These are phyloP conservation scores for Ophiodon elongatus DNA, from an alignment of 2,113 vertebrate genomes.

Conservation along the genomic window DNA sequence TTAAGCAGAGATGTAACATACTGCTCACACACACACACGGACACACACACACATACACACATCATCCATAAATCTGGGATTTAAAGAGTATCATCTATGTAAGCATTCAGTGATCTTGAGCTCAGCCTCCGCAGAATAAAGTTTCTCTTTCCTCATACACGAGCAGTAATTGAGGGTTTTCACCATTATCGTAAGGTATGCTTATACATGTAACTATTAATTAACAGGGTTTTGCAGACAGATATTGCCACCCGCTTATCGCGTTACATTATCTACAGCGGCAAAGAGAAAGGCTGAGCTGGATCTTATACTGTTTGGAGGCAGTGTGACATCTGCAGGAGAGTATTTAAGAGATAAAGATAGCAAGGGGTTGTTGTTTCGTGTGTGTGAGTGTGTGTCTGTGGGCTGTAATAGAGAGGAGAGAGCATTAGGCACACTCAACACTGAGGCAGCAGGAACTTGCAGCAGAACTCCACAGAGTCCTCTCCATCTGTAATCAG, in stretches of 20 bases:
- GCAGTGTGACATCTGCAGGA: constrained; percentile 58
- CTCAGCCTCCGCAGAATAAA: constrained; percentile 12
- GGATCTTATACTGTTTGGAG: constrained; percentile 46
- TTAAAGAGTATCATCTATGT: neutral
- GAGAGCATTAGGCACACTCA: constrained; percentile 77
- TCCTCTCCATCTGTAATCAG: constrained; percentile 79
- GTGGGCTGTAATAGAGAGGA: constrained; percentile 77
- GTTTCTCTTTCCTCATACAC: constrained; percentile 21
- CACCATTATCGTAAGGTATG: constrained; percentile 22
- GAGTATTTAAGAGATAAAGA: constrained; percentile 65
- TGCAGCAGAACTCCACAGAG: constrained; percentile 76
- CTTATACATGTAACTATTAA: constrained; percentile 48
- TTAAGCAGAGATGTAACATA: constrained; percentile 15
- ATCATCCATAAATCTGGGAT: neutral
- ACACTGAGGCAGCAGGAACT: constrained; percentile 76
- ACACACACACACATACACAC: constrained; percentile 1
- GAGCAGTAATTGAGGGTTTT: constrained; percentile 64
- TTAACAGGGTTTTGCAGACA: constrained; percentile 60
- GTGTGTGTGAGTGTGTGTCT: constrained; percentile 29
- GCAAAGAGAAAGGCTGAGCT: constrained; percentile 24
- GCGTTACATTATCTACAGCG: constrained; percentile 38
- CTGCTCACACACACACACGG: neutral
- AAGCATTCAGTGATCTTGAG: neutral
- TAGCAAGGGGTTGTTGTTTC: constrained; percentile 58
- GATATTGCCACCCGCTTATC: constrained; percentile 48